Evolutionary conservation across 2,797 vertebrate species (phyloP).

Genomic region (Schizothorax lantsangensis): DNA sequence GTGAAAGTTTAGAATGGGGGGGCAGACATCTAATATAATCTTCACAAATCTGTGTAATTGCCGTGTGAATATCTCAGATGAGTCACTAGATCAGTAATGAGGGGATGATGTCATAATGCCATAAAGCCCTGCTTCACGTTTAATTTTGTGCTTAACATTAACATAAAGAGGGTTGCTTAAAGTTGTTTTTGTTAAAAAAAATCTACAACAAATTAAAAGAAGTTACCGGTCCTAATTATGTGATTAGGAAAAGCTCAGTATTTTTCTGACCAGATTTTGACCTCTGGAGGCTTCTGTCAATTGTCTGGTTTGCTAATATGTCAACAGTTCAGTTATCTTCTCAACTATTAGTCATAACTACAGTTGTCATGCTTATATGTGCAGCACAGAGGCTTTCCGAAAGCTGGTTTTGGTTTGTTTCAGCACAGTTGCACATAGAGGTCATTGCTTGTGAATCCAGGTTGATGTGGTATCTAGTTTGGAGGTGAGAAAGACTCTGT

Average conservation of each 20-base stretch:
- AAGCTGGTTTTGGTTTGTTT: neutral
- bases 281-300: neutral
- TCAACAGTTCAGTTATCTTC: neutral
- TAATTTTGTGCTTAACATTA: neutral
- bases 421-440: neutral
- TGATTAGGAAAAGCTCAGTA: neutral
- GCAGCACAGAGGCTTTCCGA: conserved; percentile 56
- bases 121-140: neutral
- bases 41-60: conserved; percentile 74
- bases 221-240: neutral
- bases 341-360: neutral
- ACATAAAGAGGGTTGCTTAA: neutral
- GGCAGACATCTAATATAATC: conserved; percentile 58
- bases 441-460: conserved; percentile 33
- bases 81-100: conserved; percentile 63
- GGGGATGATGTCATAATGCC: neutral
- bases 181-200: neutral
- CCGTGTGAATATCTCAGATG: conserved; percentile 64
- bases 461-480: conserved; percentile 71
- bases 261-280: neutral
- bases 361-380: neutral
- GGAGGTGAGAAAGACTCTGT: conserved; percentile 78
- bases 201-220: neutral
- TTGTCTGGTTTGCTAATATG: neutral
- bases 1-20: conserved; percentile 44